Percentiles rank a stretch among this genome's conserved stretches.
Evolutionary conservation across 2,888 invertebrate genomes (phyloP).

Genomic region (Priocnemis perturbator): DNA sequence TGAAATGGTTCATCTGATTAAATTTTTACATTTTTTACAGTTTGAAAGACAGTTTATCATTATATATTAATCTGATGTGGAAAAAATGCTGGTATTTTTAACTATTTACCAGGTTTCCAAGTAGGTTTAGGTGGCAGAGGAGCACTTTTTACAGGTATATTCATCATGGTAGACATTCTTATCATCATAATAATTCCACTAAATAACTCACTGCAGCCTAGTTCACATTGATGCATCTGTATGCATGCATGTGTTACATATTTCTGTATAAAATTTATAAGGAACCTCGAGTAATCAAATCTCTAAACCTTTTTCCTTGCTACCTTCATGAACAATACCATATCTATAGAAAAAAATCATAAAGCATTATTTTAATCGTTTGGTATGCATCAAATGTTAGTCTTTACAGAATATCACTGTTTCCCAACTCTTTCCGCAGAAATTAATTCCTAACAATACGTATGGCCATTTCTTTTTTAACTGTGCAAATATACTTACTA

Average conservation of each 20-base stretch:
- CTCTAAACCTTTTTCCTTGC: constrained; percentile 82
- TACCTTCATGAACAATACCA: constrained; percentile 95
- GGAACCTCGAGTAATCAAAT: neutral
- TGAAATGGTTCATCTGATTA: too few relatives aligned
- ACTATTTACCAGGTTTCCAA: constrained; percentile 71
- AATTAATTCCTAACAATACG: neutral
- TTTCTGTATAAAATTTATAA: neutral
- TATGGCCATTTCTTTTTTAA: too few relatives aligned
- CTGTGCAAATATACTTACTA: constrained; percentile 78
- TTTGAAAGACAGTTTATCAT: too few relatives aligned
- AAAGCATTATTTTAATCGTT: neutral
- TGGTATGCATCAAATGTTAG: constrained; percentile 5
- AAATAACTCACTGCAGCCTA: constrained; percentile 14
- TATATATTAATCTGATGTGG: too few relatives aligned
- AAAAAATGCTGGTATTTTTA: neutral
- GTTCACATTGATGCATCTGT: constrained; percentile 22
- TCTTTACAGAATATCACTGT: too few relatives aligned
- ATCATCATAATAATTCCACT: constrained; percentile 36
- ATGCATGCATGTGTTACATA: neutral
- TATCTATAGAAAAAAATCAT: constrained; percentile 78
- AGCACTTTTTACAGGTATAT: constrained; percentile 51
- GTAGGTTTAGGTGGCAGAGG: constrained; percentile 69
- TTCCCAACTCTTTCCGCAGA: neutral
- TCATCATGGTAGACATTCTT: constrained; percentile 57
- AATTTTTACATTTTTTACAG: too few relatives aligned